Conservation (phyloP, 2,113 vertebrate species). For the Paracanthobrama guichenoti region DNA sequence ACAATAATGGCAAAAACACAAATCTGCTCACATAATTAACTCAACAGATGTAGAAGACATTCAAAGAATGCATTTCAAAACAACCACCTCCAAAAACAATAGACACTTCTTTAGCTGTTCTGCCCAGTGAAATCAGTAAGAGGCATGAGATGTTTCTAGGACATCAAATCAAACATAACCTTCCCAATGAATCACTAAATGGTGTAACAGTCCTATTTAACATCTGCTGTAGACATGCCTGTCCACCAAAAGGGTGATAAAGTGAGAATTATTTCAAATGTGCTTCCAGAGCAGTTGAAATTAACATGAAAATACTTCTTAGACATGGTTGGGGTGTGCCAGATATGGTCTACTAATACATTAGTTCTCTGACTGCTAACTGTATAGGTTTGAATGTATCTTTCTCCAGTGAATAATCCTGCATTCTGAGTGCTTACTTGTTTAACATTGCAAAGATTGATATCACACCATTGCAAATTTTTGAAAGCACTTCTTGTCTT, state of each 20-base stretch:
- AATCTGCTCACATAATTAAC: slow-evolving; percentile 46
- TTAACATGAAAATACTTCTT: not conserved
- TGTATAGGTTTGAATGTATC: not conserved
- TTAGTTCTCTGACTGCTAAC: not conserved
- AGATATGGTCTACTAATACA: not conserved
- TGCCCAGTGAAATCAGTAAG: not conserved
- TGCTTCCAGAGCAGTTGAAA: not conserved
- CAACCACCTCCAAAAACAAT: slow-evolving; percentile 36
- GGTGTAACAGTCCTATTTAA: not conserved
- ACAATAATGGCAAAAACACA: slow-evolving; percentile 40
- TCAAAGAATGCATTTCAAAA: slow-evolving; percentile 42
- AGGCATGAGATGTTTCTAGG: not conserved
- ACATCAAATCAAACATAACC: not conserved
- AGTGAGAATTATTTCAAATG: not conserved
- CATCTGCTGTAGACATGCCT: not conserved
- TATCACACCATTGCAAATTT: slow-evolving; percentile 40
- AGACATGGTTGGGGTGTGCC: not conserved
- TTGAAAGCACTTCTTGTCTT: slow-evolving; percentile 18
- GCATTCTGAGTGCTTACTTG: not conserved
- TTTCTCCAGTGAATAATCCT: slow-evolving; percentile 3
- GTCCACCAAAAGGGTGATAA: slow-evolving; percentile 9
- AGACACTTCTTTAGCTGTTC: not conserved
- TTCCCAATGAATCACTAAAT: not conserved
- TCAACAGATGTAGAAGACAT: slow-evolving; percentile 46
- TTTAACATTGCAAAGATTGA: slow-evolving; percentile 3